These are phyloP conservation scores for Pluvialis apricaria DNA, from an alignment of 2,113 vertebrate species.

Conservation along the genomic window DNA sequence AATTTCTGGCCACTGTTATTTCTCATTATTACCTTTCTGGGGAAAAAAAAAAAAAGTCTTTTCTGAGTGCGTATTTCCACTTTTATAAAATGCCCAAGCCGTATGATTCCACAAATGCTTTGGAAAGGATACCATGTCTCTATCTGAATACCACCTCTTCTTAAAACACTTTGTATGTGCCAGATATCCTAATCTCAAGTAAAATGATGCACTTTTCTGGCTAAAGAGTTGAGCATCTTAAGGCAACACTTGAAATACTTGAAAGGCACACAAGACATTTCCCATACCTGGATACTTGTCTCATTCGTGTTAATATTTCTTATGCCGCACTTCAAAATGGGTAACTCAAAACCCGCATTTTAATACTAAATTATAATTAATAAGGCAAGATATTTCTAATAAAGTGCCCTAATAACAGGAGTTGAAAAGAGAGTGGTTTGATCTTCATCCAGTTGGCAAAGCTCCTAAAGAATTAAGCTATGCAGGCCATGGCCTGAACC, in stretches of 20 bases:
- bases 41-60: neutral
- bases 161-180: neutral
- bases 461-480: neutral
- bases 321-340: neutral
- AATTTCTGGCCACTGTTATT: neutral
- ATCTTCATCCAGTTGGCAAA: slow-evolving; percentile 30
- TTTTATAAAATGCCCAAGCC: neutral
- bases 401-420: neutral
- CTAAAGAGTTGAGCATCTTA: neutral
- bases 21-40: neutral
- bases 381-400: slow-evolving; percentile 21
- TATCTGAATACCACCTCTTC: neutral
- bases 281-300: neutral
- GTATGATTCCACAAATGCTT: neutral
- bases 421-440: slow-evolving; percentile 8
- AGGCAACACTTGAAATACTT: neutral
- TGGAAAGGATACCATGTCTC: neutral
- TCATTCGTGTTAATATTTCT: neutral
- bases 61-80: neutral
- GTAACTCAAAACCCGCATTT: neutral
- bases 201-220: neutral
- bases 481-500: neutral
- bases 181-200: neutral
- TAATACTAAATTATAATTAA: slow-evolving; percentile 37
- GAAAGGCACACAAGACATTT: neutral